Base-by-base conservation (phyloP, 53 echinoderm and acorn worm genomes). In the Glandiceps talaboti region DNA sequence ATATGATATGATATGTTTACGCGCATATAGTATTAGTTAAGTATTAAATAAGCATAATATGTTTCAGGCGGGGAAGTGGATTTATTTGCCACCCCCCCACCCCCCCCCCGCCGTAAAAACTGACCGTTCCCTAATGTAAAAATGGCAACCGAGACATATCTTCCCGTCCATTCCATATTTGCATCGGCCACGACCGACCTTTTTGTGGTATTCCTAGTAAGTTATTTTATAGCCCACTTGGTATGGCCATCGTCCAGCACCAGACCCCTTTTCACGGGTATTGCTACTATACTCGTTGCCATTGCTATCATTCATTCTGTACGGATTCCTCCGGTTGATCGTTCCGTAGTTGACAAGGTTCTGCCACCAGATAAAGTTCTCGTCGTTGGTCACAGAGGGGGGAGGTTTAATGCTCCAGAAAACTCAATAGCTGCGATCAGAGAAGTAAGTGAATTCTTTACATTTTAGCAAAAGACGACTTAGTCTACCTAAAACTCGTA, bases 321-420 rank as follows among this genome's bases (percentile, higher is more conserved):
- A 12, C 64, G 64, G 6, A 45, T 45, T 45, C 64, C 64, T 20
- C 64, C 64, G 6, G 64, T 45, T 20, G 64, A 45, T 45, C 64
- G 64, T 20, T 45, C 64, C 6, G 64, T 20, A 12, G 6, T 20
- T 45, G 64, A 45, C 64, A 45, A 45, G 20, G 64, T 45, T 20
- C 64, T 45, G 6, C 6, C 6, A 20, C 64, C 64, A 20, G 20
- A 45, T 20, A 45, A 20, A 20, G 20, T 45, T 6, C 64, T 45
- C 6, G 64, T 82, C 14, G 84, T 94, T 32, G 90, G 81, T 30
- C 94, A 94, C 80, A 80, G 94, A 33, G 94, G 94, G 30, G 90
- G 84, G 27, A 90, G 86, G 20, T 29, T 32, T 0, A 90, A 94
- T 27, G 91, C 88, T 14, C 94, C 94, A 14, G 94, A 94, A 82